Evolutionary conservation across 1,140 invertebrate species (phyloP).

Genomic region (Aphis gossypii): DNA sequence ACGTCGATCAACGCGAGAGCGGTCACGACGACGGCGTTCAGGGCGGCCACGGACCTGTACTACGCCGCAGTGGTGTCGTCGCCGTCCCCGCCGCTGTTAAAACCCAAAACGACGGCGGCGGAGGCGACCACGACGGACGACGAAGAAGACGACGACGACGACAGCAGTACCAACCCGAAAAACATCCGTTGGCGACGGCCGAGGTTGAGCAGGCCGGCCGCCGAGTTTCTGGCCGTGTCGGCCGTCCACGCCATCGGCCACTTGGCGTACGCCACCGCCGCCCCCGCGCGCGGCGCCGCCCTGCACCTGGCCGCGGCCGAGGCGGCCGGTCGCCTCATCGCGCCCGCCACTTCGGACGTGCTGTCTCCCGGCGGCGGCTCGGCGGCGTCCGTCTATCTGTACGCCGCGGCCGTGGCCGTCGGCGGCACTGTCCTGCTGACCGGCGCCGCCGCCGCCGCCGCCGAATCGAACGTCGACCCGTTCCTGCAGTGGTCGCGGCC

Average conservation of each 20-base stretch:
- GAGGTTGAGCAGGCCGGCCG: too few species aligned
- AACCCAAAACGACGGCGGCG: not conserved
- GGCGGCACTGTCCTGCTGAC: not conserved
- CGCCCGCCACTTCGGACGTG: not conserved
- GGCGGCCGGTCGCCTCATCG: not conserved
- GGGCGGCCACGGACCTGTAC: not conserved
- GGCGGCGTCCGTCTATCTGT: constrained; percentile 19
- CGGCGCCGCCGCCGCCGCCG: not conserved
- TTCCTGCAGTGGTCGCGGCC: not conserved
- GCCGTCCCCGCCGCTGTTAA: not conserved
- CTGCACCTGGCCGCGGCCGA: not conserved
- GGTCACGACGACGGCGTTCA: not conserved
- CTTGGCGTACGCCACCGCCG: not conserved
- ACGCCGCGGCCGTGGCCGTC: not conserved
- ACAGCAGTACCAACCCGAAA: not conserved
- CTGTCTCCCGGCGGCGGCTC: not conserved
- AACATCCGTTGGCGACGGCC: not conserved
- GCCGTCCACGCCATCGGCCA: not conserved
- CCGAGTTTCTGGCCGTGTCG: not conserved
- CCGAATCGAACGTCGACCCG: not conserved
- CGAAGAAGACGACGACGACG: not conserved
- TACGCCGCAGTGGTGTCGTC: not conserved
- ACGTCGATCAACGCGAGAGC: not conserved
- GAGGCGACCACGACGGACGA: not conserved
- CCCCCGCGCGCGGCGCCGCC: not conserved